These are phyloP conservation scores for Echeneis naucrates DNA, from an alignment of 2,797 vertebrate species.

Conservation along the genomic window DNA sequence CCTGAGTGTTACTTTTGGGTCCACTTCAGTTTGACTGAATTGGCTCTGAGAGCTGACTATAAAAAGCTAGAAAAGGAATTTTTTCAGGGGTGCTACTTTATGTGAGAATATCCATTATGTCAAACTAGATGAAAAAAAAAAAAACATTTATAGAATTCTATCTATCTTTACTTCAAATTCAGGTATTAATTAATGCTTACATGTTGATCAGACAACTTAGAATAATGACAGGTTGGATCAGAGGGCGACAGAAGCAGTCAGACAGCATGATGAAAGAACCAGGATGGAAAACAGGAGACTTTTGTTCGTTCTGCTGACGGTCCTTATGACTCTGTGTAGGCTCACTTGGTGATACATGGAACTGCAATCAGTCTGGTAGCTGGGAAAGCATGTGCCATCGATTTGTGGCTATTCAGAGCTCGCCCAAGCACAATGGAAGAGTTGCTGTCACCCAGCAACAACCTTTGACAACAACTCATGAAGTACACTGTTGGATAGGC, in stretches of 20 bases:
- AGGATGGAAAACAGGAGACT: conserved; percentile 27
- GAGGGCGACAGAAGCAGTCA: conserved; percentile 16
- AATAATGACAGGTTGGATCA: conserved; percentile 38
- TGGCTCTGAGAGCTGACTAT: not conserved
- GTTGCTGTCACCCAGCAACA: conserved; percentile 63
- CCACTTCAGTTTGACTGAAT: not conserved
- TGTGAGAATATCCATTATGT: conserved; percentile 9
- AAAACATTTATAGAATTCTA: conserved; percentile 26
- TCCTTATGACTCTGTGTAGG: conserved; percentile 27
- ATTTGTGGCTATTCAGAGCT: conserved; percentile 71
- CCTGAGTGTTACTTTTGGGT: not conserved
- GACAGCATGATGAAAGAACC: conserved; percentile 10
- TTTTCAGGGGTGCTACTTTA: not conserved
- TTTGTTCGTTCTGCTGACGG: conserved; percentile 22
- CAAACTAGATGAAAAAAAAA: conserved; percentile 6
- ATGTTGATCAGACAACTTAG: conserved; percentile 31
- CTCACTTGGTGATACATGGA: conserved; percentile 49
- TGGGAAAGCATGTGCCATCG: conserved; percentile 55
- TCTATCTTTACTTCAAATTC: conserved; percentile 26
- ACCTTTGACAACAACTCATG: conserved; percentile 52
- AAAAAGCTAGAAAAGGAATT: not conserved
- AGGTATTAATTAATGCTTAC: conserved; percentile 15
- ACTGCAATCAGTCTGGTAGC: conserved; percentile 59
- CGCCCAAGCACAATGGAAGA: conserved; percentile 43
- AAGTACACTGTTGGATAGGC: conserved; percentile 40